phyloP scores from a whole-genome alignment of 1,140 invertebrate genomes.

The Hylaeus anthracinus region DNA sequence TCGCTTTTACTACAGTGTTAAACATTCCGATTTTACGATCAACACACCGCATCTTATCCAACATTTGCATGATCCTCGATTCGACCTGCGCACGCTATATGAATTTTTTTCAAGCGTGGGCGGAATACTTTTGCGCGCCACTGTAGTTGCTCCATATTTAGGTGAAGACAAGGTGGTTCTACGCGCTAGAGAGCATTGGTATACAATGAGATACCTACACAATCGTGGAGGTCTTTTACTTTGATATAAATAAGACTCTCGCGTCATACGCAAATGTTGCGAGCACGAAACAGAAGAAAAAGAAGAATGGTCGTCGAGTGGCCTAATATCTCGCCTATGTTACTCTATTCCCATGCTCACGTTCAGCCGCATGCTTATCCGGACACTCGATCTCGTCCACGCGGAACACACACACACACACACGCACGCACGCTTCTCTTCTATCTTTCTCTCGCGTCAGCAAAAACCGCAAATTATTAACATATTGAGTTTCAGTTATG shows the following conservation, averaged over 20 bases:
- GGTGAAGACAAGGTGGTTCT: constrained; percentile 51
- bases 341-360: constrained; percentile 23
- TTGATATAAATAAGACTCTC: constrained; percentile 57
- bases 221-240: constrained; percentile 38
- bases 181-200: constrained; percentile 62
- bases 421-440: background rate
- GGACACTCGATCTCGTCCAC: constrained; percentile 40
- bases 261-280: constrained; percentile 39
- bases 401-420: background rate
- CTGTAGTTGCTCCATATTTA: constrained; percentile 34
- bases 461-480: constrained; percentile 55
- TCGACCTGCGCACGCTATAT: background rate
- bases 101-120: background rate
- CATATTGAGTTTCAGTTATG: constrained; percentile 39
- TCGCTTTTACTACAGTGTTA: too few species aligned
- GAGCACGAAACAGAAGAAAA: constrained; percentile 21
- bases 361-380: constrained; percentile 24
- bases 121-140: constrained; percentile 14
- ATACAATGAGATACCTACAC: constrained; percentile 54
- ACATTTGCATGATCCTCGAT: too few species aligned
- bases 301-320: constrained; percentile 46
- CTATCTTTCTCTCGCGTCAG: constrained; percentile 16
- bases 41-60: too few species aligned
- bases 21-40: too few species aligned
- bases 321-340: constrained; percentile 43